These are phyloP conservation scores for Hypomecis punctinalis DNA, from an alignment of 2,888 invertebrate genomes.

Conservation along the genomic window DNA sequence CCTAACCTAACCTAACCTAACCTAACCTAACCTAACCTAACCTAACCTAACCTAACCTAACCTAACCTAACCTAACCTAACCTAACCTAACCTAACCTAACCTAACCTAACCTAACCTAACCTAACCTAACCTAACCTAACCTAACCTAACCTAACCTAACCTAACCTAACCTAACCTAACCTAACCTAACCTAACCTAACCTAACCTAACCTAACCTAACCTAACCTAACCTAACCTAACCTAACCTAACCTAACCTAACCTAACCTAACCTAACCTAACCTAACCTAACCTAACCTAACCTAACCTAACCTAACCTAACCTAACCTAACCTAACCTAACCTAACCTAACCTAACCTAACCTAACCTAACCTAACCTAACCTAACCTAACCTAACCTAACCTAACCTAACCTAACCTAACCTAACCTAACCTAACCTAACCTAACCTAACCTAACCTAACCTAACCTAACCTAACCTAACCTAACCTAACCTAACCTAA, in stretches of 20 bases:
- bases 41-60: constrained; percentile 24
- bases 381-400: too few species aligned
- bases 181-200: constrained; percentile 13
- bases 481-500: constrained; percentile 6
- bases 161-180: constrained; percentile 13
- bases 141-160: constrained; percentile 12
- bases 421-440: too few species aligned
- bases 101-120: constrained; percentile 13
- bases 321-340: too few species aligned
- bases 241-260: constrained; percentile 6
- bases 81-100: constrained; percentile 15
- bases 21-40: constrained; percentile 36
- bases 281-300: constrained; percentile 5
- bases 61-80: constrained; percentile 27
- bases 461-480: constrained; percentile 7
- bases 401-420: too few species aligned
- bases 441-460: too few species aligned
- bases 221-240: constrained; percentile 21
- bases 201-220: constrained; percentile 23
- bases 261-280: constrained; percentile 10
- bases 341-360: too few species aligned
- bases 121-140: constrained; percentile 13
- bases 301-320: constrained; percentile 28
- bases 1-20: constrained; percentile 40
- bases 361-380: too few species aligned